These are phyloP conservation scores for Tetramorium simillimum DNA, from an alignment of 1,140 invertebrate species.

Conservation along the genomic window DNA sequence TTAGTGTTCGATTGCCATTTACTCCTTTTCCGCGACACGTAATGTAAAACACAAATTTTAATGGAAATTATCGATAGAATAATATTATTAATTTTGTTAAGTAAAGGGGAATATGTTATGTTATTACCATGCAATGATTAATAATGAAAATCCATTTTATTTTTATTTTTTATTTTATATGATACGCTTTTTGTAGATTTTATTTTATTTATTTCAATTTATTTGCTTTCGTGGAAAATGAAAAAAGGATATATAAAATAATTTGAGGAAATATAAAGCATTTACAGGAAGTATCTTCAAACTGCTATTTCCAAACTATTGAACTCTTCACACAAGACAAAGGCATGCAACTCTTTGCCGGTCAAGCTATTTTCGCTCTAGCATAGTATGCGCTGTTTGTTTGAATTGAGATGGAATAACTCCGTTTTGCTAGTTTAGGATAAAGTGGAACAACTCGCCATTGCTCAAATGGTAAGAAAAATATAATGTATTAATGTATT, in stretches of 20 bases:
- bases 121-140: background rate
- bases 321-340: background rate
- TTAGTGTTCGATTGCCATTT: background rate
- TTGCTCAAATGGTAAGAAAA: background rate
- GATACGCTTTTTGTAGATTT: background rate
- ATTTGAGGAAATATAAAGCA: background rate
- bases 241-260: background rate
- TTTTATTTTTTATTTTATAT: background rate
- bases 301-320: background rate
- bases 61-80: background rate
- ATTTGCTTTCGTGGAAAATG: background rate
- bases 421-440: background rate
- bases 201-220: background rate
- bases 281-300: background rate
- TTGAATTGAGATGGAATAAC: background rate
- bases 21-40: background rate
- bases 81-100: constrained; percentile 4
- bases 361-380: constrained; percentile 1
- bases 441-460: background rate
- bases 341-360: background rate
- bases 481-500: background rate
- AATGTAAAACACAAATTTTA: background rate
- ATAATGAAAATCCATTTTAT: background rate
- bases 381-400: background rate
- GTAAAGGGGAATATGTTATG: background rate